These are phyloP conservation scores for Stenichneumon culpator DNA, from an alignment of 2,888 invertebrate genomes.

Conservation along the genomic window DNA sequence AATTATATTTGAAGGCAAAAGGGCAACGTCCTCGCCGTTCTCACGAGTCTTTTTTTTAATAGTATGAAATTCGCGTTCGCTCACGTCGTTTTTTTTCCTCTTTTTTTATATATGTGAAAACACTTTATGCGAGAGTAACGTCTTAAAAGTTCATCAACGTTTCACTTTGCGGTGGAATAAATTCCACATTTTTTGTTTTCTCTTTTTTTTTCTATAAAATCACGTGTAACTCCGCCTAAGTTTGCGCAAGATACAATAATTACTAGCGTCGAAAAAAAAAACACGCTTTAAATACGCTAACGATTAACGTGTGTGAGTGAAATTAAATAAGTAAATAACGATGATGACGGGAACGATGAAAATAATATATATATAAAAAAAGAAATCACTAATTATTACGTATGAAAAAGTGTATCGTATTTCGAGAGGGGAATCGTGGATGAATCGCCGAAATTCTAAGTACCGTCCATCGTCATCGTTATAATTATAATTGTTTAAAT, in stretches of 20 bases:
- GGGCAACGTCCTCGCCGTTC: slow-evolving; percentile 37
- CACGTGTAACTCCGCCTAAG: slow-evolving; percentile 37
- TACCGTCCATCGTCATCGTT: slow-evolving; percentile 56
- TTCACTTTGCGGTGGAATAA: slow-evolving; percentile 51
- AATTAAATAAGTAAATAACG: slow-evolving; percentile 60
- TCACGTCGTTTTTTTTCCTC: slow-evolving; percentile 1
- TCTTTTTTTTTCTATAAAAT: slow-evolving; percentile 42
- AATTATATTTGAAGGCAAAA: slow-evolving; percentile 58
- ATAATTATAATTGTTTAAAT: slow-evolving; percentile 34
- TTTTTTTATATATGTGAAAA: not conserved
- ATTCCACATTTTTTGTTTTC: slow-evolving; percentile 20
- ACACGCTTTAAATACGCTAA: slow-evolving; percentile 52
- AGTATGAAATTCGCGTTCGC: slow-evolving; percentile 58
- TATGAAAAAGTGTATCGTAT: slow-evolving; percentile 22
- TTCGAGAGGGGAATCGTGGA: slow-evolving; percentile 7
- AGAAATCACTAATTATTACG: slow-evolving; percentile 20
- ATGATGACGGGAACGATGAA: slow-evolving; percentile 48
- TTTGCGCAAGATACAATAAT: slow-evolving; percentile 44
- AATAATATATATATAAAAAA: slow-evolving; percentile 19
- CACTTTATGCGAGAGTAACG: slow-evolving; percentile 40
- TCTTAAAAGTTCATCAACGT: slow-evolving; percentile 33
- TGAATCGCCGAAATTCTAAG: slow-evolving; percentile 56
- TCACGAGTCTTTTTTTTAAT: slow-evolving; percentile 27
- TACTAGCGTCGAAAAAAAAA: slow-evolving; percentile 19
- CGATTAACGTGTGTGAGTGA: slow-evolving; percentile 56